These are phyloP conservation scores for Sphaeridia pumilis DNA, from an alignment of 2,888 invertebrate genomes.

Conservation along the genomic window DNA sequence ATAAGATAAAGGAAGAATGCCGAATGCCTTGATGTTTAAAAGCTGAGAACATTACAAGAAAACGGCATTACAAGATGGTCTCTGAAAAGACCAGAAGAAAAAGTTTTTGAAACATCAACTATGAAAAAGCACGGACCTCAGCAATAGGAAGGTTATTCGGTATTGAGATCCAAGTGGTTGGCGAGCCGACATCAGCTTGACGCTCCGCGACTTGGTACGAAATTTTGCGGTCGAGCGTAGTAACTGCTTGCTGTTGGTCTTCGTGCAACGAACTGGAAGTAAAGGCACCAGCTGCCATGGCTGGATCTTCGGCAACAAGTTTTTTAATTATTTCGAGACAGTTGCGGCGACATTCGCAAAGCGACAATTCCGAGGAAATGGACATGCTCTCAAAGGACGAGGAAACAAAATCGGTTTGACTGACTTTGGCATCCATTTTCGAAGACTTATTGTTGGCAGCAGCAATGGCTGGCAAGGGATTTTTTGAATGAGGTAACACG, in stretches of 20 bases:
- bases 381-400: slow-evolving; percentile 31
- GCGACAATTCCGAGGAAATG: slow-evolving; percentile 32
- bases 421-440: slow-evolving; percentile 32
- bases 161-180: slow-evolving; percentile 28
- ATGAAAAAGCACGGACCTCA: slow-evolving; percentile 32
- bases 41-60: too few relatives aligned
- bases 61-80: too few relatives aligned
- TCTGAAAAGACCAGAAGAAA: too few relatives aligned
- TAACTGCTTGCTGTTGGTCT: slow-evolving; percentile 1
- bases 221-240: slow-evolving; percentile 11
- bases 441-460: background rate
- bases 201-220: slow-evolving; percentile 4
- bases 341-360: slow-evolving; percentile 32
- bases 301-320: slow-evolving; percentile 22
- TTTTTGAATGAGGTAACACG: too few relatives aligned
- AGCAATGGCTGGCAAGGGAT: background rate
- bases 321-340: slow-evolving; percentile 35
- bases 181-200: slow-evolving; percentile 17
- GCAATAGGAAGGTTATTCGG: too few relatives aligned
- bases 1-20: too few relatives aligned
- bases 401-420: slow-evolving; percentile 34
- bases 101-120: too few relatives aligned
- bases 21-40: too few relatives aligned
- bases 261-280: background rate
- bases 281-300: background rate